phyloP scores from a whole-genome alignment of 2,113 vertebrate species.

The Abramis brama region DNA sequence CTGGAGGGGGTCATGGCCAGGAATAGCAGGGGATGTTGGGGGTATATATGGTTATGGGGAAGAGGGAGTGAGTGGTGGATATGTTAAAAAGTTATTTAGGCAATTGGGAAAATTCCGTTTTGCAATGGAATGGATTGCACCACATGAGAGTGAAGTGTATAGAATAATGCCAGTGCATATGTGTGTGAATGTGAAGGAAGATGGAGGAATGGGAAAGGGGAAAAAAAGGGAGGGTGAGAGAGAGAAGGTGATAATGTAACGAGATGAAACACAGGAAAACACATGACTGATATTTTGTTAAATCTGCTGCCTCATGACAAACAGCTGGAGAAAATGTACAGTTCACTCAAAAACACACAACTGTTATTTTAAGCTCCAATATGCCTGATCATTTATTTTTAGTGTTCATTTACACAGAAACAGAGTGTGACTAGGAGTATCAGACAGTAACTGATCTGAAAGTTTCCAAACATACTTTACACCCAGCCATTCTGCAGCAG shows the following conservation, averaged over 20 bases:
- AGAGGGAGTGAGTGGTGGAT: background rate
- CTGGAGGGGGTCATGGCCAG: slow-evolving; percentile 64
- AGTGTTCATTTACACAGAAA: background rate
- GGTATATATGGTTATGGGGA: background rate
- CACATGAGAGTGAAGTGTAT: background rate
- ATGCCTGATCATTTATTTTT: background rate
- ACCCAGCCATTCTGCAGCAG: background rate
- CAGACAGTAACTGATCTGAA: background rate
- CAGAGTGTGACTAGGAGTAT: background rate
- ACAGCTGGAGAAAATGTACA: slow-evolving; percentile 46
- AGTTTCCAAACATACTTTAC: background rate
- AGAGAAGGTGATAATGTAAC: slow-evolving; percentile 52
- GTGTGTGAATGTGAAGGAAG: slow-evolving; percentile 22
- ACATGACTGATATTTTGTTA: slow-evolving; percentile 59
- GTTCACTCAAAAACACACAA: slow-evolving; percentile 5
- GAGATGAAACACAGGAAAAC: slow-evolving; percentile 57
- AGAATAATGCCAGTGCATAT: background rate
- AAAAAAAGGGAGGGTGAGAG: slow-evolving; percentile 31
- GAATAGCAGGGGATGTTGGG: slow-evolving; percentile 4
- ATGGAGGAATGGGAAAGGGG: slow-evolving; percentile 31
- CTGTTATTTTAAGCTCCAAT: background rate
- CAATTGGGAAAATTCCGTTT: background rate
- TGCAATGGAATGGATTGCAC: slow-evolving; percentile 37
- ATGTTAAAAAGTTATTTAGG: background rate
- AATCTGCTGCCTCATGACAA: slow-evolving; percentile 31